Percentiles rank a stretch among this genome's conserved stretches.
Evolutionary conservation across 2,888 invertebrate species (phyloP).

Genomic region (Thymelicus sylvestris): DNA sequence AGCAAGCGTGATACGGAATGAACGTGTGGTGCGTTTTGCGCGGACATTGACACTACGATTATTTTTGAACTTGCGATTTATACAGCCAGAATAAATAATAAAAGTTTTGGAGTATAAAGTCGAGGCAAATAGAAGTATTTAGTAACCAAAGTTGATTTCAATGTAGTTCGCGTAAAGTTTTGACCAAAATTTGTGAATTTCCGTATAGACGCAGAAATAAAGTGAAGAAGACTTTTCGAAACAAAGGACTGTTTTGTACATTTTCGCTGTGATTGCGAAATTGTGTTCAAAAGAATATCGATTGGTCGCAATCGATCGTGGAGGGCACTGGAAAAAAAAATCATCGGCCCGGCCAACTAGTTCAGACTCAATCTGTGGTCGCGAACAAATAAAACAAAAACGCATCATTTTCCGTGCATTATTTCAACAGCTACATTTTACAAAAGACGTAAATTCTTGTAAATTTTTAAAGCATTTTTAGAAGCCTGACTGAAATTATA

Average conservation of each 20-base stretch:
- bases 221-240: constrained; percentile 77
- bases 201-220: constrained; percentile 82
- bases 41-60: constrained; percentile 83
- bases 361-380: constrained; percentile 78
- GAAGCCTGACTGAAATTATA: constrained; percentile 69
- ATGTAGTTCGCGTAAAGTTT: constrained; percentile 80
- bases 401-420: constrained; percentile 71
- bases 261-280: constrained; percentile 83
- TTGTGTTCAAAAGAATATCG: constrained; percentile 78
- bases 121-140: constrained; percentile 69
- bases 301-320: constrained; percentile 67
- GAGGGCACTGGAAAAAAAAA: constrained; percentile 63
- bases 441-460: constrained; percentile 75
- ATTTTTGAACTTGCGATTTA: constrained; percentile 77
- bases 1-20: constrained; percentile 85
- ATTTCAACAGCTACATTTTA: constrained; percentile 64
- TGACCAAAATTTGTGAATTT: constrained; percentile 79
- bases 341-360: constrained; percentile 75
- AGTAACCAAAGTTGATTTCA: constrained; percentile 67
- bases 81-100: constrained; percentile 70
- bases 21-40: constrained; percentile 85
- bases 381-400: constrained; percentile 78
- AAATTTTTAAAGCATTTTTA: constrained; percentile 66
- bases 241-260: constrained; percentile 85
- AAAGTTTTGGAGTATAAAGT: constrained; percentile 79